Conservation (phyloP, 64 coral and sea anemone genomes). For the Astreopora myriophthalma region DNA sequence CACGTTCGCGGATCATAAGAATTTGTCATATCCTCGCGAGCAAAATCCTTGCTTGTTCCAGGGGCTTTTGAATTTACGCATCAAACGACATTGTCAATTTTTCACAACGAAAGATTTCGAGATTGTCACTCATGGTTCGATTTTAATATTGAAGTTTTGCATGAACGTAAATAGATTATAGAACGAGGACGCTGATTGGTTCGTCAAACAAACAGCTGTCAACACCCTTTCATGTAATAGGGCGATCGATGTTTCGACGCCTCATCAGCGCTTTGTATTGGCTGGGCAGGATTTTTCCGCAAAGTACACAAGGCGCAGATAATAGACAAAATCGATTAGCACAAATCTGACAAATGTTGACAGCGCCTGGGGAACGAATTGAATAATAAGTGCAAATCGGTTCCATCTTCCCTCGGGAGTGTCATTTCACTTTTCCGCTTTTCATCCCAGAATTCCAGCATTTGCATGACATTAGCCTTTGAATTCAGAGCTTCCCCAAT, state of each 20-base stretch:
- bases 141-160: neutral
- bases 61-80: neutral
- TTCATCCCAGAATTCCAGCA: too few relatives aligned
- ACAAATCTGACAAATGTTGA: too few relatives aligned
- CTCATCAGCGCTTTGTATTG: neutral
- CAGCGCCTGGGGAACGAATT: too few relatives aligned
- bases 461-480: too few relatives aligned
- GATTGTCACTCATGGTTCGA: neutral
- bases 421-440: too few relatives aligned
- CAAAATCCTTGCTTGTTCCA: neutral
- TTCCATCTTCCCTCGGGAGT: too few relatives aligned
- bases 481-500: too few relatives aligned
- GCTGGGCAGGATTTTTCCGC: neutral
- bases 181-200: neutral
- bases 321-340: neutral
- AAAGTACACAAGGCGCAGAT: neutral
- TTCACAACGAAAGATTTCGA: neutral
- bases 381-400: too few relatives aligned
- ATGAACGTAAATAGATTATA: constrained; percentile 15
- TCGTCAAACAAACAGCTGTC: neutral
- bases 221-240: neutral
- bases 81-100: neutral
- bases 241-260: neutral
- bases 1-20: constrained; percentile 25
- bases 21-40: neutral